Percentiles rank a stretch among this genome's conserved stretches.
phyloP scores from a whole-genome alignment of 2,888 invertebrate species.

The Tethea ocularis region DNA sequence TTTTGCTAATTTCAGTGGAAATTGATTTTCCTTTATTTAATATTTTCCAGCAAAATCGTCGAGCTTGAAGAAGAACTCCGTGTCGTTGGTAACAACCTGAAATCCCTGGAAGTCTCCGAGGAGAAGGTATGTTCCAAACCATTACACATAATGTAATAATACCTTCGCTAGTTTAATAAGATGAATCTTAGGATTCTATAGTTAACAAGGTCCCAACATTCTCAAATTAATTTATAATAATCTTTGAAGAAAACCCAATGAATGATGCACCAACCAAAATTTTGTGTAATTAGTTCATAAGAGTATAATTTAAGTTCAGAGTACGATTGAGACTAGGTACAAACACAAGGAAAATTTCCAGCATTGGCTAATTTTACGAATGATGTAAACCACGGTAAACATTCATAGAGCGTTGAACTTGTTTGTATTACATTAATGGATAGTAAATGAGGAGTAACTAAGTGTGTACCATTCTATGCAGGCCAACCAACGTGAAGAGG shows the following conservation, averaged over 20 bases:
- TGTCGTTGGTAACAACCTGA: conserved; percentile 99
- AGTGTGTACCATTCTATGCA: conserved; percentile 75
- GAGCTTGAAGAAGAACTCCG: conserved; percentile 99
- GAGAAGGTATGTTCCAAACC: conserved; percentile 92
- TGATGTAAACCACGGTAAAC: conserved; percentile 4
- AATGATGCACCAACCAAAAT: conserved; percentile 76
- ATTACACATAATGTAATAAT: conserved; percentile 11
- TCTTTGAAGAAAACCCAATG: conserved; percentile 11
- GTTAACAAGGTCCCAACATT: not conserved
- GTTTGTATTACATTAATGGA: conserved; percentile 9
- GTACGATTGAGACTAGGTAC: not conserved
- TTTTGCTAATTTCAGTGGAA: conserved; percentile 44
- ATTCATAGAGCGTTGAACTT: not conserved
- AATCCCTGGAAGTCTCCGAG: conserved; percentile 99
- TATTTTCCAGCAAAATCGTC: conserved; percentile 95
- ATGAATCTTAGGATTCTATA: not conserved
- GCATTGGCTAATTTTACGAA: not conserved
- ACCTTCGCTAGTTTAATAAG: conserved; percentile 8
- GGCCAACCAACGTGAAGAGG: conserved; percentile 99
- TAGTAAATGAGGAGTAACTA: conserved; percentile 41
- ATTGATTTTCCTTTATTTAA: conserved; percentile 56
- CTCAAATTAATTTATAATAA: not conserved
- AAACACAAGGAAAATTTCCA: not conserved
- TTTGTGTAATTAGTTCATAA: not conserved
- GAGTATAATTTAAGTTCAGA: not conserved